phyloP scores from a whole-genome alignment of 2,113 vertebrate species.

The Erpornis zantholeuca region DNA sequence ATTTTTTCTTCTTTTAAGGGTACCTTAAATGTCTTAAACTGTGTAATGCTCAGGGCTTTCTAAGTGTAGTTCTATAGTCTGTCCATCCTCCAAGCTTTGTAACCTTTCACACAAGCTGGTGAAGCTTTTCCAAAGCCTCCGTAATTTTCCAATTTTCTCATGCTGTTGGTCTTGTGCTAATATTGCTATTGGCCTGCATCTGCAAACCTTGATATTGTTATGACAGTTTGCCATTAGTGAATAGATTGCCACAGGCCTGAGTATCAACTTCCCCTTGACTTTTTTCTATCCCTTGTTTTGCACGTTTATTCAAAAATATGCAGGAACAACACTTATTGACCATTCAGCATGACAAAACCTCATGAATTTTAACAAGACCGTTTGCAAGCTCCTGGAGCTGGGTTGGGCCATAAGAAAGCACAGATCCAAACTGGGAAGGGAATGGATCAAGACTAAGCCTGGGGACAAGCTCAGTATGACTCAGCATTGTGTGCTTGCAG shows the following conservation, averaged over 20 bases:
- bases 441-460: background rate
- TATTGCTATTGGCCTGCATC: background rate
- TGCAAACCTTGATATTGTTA: background rate
- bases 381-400: background rate
- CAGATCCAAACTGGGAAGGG: too few species aligned
- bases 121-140: background rate
- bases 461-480: background rate
- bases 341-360: background rate
- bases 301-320: background rate
- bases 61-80: background rate
- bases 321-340: background rate
- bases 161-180: background rate
- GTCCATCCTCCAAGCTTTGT: background rate
- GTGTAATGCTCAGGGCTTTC: background rate
- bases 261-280: background rate
- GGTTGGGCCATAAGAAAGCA: background rate
- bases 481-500: background rate
- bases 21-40: background rate
- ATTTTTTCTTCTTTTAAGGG: background rate
- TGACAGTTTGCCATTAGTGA: background rate
- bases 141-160: background rate
- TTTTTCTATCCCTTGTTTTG: background rate
- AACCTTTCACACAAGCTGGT: background rate
- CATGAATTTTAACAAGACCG: background rate
- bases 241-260: background rate